Percentiles rank a stretch among this genome's conserved stretches.
phyloP scores from a whole-genome alignment of 1,140 invertebrate species.

The Nymphalis io region DNA sequence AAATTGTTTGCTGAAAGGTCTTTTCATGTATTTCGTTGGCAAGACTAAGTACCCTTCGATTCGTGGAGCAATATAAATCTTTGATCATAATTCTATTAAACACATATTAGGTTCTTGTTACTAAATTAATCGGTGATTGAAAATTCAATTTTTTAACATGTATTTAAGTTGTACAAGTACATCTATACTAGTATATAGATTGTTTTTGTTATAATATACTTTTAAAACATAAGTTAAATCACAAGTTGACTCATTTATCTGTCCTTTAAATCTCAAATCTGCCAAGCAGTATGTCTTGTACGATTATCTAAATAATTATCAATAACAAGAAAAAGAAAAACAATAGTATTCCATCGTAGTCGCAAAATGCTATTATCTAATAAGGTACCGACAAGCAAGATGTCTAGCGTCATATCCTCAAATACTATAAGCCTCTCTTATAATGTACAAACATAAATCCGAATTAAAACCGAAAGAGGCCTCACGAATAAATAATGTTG shows the following conservation, averaged over 20 bases:
- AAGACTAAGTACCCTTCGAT: conserved; percentile 39
- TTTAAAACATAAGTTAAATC: no score
- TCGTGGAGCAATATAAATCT: conserved; percentile 15
- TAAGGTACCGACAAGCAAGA: conserved; percentile 40
- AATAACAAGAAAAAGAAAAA: no score
- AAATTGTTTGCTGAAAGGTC: conserved; percentile 55
- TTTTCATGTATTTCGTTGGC: conserved; percentile 50
- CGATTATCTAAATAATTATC: no score
- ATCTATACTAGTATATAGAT: no score
- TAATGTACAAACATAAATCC: conserved; percentile 74
- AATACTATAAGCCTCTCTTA: conserved; percentile 64
- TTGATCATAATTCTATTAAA: background rate
- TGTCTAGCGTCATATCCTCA: conserved; percentile 41
- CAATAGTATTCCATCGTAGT: no score
- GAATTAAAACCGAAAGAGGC: conserved; percentile 71
- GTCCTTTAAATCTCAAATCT: no score
- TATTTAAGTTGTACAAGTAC: no score
- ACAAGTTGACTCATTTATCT: no score
- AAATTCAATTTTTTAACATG: no score
- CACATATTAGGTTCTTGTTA: background rate
- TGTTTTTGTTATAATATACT: no score
- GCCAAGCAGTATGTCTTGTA: no score
- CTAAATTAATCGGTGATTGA: no score
- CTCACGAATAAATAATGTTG: conserved; percentile 70
- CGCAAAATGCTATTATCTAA: conserved; percentile 16